Conservation (phyloP, 2,888 invertebrate species). For the Hetaerina titia region DNA sequence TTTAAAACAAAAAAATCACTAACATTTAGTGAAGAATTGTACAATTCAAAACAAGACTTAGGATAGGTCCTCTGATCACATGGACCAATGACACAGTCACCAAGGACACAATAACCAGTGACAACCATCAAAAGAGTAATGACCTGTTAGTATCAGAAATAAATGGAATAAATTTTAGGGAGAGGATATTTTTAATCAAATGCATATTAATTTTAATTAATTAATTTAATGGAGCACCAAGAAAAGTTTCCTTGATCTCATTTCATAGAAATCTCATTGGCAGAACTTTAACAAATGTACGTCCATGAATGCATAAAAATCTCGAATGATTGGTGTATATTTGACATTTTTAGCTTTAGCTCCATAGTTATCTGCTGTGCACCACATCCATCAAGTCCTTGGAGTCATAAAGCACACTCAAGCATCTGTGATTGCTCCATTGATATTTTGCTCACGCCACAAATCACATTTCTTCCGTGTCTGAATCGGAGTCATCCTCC, state of each 20-base stretch:
- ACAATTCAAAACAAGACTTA: no score
- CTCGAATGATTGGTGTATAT: neutral
- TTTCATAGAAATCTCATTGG: neutral
- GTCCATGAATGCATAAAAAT: neutral
- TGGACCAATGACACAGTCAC: no score
- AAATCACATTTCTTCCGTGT: slow-evolving; percentile 84
- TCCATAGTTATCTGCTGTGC: neutral
- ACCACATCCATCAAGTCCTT: neutral
- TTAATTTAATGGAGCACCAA: neutral
- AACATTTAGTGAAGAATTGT: no score
- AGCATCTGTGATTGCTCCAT: neutral
- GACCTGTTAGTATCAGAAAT: no score
- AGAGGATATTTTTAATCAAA: no score
- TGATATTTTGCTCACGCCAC: neutral
- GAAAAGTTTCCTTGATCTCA: neutral
- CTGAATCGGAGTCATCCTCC: slow-evolving; percentile 92
- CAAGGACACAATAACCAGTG: no score
- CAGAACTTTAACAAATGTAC: neutral
- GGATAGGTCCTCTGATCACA: no score
- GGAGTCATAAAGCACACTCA: neutral
- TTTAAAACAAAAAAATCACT: no score
- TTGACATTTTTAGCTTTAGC: neutral
- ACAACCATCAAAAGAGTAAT: no score
- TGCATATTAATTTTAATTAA: neutral
- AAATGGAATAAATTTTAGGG: no score